Percentiles rank a stretch among this genome's conserved stretches.
Evolutionary conservation across 2,113 vertebrate genomes (phyloP).

Genomic region (Chloebia gouldiae): DNA sequence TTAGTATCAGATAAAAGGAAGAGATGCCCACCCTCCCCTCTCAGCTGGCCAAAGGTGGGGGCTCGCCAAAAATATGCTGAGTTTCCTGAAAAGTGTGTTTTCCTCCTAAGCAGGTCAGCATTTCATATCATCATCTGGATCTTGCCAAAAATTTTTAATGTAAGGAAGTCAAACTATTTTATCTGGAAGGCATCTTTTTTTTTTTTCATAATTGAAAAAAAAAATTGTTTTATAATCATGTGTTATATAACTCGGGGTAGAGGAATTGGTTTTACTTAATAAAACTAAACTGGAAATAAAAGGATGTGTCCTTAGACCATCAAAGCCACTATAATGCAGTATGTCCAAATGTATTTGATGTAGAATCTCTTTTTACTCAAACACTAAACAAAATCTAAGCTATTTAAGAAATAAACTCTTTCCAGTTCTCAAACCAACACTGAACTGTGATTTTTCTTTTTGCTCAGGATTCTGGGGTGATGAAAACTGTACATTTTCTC

Average conservation of each 20-base stretch:
- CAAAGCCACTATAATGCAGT: background rate
- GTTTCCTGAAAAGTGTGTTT: background rate
- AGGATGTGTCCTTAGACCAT: background rate
- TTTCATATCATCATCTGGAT: background rate
- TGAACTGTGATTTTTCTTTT: background rate
- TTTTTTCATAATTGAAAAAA: no score
- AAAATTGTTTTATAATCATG: background rate
- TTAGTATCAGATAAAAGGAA: background rate
- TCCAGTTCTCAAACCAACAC: background rate
- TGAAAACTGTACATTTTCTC: slow-evolving; percentile 75
- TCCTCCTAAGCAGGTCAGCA: background rate
- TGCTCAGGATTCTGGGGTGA: slow-evolving; percentile 83
- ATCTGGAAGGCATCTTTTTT: background rate
- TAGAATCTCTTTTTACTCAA: background rate
- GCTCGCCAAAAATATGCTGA: background rate
- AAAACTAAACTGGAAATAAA: background rate
- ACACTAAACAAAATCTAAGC: background rate
- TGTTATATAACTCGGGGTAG: background rate
- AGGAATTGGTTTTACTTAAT: background rate
- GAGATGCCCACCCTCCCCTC: background rate
- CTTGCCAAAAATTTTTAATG: background rate
- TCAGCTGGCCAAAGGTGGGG: background rate
- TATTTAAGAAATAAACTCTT: background rate
- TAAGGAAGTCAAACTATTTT: background rate
- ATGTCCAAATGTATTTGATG: background rate